These are phyloP conservation scores for Acleris sparsana DNA, from an alignment of 2,888 invertebrate genomes.

Conservation along the genomic window DNA sequence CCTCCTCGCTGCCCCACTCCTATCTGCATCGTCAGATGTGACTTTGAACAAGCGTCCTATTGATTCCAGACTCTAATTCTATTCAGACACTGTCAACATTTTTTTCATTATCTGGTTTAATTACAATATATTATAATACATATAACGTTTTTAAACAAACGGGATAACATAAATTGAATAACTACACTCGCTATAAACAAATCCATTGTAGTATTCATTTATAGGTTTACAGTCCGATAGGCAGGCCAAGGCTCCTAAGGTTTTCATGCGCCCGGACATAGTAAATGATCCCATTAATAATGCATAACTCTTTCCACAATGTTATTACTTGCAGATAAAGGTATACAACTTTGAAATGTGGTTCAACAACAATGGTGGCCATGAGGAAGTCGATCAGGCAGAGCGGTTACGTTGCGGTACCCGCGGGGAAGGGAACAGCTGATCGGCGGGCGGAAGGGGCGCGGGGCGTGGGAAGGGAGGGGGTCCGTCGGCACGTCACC, in stretches of 20 bases:
- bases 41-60: constrained; percentile 56
- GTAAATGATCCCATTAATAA: neutral
- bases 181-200: too few relatives aligned
- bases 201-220: too few relatives aligned
- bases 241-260: too few relatives aligned
- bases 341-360: neutral
- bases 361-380: constrained; percentile 14
- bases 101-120: neutral
- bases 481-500: constrained; percentile 14
- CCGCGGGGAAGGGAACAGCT: constrained; percentile 29
- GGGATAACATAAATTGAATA: too few relatives aligned
- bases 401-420: constrained; percentile 5
- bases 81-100: constrained; percentile 9
- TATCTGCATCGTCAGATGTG: constrained; percentile 40
- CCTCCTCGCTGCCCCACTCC: constrained; percentile 48
- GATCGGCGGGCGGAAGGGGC: constrained; percentile 18
- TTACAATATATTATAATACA: too few relatives aligned
- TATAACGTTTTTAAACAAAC: too few relatives aligned
- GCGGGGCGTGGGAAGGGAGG: neutral
- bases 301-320: neutral
- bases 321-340: constrained; percentile 6
- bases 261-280: too few relatives aligned
- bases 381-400: constrained; percentile 10
- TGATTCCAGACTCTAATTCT: constrained; percentile 46
- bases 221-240: too few relatives aligned